These are phyloP conservation scores for Scalopus aquaticus DNA, from an alignment of 2,113 vertebrate species.

Conservation along the genomic window DNA sequence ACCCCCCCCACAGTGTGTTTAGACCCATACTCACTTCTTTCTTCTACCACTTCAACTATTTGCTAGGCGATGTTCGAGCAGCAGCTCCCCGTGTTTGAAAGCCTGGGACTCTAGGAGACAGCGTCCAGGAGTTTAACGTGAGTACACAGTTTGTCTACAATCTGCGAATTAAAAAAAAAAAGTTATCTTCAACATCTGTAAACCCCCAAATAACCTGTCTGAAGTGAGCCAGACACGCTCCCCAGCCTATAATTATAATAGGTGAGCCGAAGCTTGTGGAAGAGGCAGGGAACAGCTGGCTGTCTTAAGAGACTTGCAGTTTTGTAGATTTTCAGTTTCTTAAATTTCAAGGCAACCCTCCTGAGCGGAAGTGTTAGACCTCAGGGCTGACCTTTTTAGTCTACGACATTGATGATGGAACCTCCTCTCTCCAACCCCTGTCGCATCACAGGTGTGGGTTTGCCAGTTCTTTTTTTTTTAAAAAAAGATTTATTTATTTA, in stretches of 20 bases:
- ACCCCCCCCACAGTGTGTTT: not conserved
- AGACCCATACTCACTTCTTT: not conserved
- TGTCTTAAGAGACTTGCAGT: not conserved
- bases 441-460: not conserved
- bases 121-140: not conserved
- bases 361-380: not conserved
- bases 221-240: not conserved
- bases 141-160: not conserved
- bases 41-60: not conserved
- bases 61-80: not conserved
- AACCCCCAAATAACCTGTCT: not conserved
- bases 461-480: no score
- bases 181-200: not conserved
- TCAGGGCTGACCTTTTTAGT: not conserved
- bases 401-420: not conserved
- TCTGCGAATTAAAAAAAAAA: not conserved
- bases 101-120: not conserved
- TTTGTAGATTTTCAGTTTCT: not conserved
- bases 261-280: not conserved
- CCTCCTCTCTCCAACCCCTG: not conserved
- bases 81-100: not conserved
- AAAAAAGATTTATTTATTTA: no score
- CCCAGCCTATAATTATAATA: not conserved
- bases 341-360: not conserved
- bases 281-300: not conserved